Base-by-base conservation (phyloP, 64 coral and sea anemone genomes). In the Montipora cactus region DNA sequence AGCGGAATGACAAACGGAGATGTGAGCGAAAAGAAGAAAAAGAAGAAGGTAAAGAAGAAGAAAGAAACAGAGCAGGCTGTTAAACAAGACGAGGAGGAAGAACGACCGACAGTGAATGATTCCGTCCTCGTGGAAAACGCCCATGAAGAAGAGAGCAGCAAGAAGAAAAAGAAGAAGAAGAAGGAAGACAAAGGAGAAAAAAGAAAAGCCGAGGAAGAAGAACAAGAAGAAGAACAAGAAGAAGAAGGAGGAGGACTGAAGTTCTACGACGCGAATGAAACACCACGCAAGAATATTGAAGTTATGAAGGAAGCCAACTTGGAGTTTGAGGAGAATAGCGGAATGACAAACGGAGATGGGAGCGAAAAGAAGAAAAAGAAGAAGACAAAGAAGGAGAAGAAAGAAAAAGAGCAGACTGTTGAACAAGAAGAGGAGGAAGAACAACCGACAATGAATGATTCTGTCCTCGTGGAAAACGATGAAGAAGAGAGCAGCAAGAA, bases 251-350 rank as follows among this genome's bases (percentile, higher is more conserved):
- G 25, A 25, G 25, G 95, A 7, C 87, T 99, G 4, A 99, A 99
- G 51, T 99, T 99, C 73, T 96, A 99, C 28, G 98, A 99, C 67
- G 96, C 92, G 47, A 95, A 92, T 1, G 98, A 96, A 11, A 89
- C 95, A 53, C 95, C 95, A 9, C 88, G 87, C 57, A 99, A 99
- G 74, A 99, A 99, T 23, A 92, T 99, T 14, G 98, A 99, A 1
- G 98, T 96, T 4, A 99, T 99, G 98, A 99, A 99, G 67, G 98
- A 99, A 86, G 98, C 98, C 49, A 96, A 96, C 21, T 87, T 68
- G n/a, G 95, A 96, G 57, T 74, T 95, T 7, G 75, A 88, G 53
- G 94, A 94, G 22, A 59, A 57, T 21, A 89, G 78, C 16, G 61
- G 80, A 8, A 64, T 16, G 50, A 28, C 87, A 0, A 47, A 49